Percentiles rank a stretch among this genome's conserved stretches.
Evolutionary conservation across 1,140 invertebrate species (phyloP).

Genomic region (Dendrolimus punctatus): DNA sequence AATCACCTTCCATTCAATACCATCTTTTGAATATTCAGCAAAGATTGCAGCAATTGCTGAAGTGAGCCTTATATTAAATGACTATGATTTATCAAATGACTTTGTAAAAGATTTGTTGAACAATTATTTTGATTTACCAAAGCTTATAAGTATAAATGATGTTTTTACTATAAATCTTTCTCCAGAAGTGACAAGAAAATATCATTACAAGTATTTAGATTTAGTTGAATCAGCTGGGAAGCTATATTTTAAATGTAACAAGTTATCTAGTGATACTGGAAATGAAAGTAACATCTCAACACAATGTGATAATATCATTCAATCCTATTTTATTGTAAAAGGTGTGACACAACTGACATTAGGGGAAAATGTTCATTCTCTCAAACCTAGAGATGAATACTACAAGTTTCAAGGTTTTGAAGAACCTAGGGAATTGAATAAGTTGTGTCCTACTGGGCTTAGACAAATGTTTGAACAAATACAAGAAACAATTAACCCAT

Average conservation of each 20-base stretch:
- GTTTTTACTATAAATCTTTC: constrained; percentile 55
- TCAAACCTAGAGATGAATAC: constrained; percentile 51
- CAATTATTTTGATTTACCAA: constrained; percentile 63
- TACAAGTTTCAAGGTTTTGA: constrained; percentile 19
- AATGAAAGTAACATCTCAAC: constrained; percentile 5
- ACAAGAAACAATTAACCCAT: constrained; percentile 55
- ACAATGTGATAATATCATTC: constrained; percentile 22
- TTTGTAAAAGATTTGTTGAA: constrained; percentile 58
- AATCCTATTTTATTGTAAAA: constrained; percentile 57
- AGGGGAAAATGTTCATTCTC: constrained; percentile 52
- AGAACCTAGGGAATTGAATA: constrained; percentile 15
- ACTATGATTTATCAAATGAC: constrained; percentile 58
- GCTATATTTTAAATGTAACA: constrained; percentile 61
- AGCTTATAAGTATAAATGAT: constrained; percentile 54
- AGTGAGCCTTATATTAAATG: constrained; percentile 50
- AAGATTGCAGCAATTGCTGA: constrained; percentile 53
- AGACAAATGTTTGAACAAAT: constrained; percentile 54
- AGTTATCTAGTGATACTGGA: constrained; percentile 26
- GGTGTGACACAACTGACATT: constrained; percentile 59
- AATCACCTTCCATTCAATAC: constrained; percentile 45
- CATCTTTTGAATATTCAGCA: constrained; percentile 43
- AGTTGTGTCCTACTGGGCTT: constrained; percentile 53
- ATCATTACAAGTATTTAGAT: constrained; percentile 62
- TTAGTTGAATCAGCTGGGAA: constrained; percentile 43
- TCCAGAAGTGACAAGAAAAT: constrained; percentile 47